phyloP scores from a whole-genome alignment of 2,113 vertebrate genomes.

The Calidris pugnax region DNA sequence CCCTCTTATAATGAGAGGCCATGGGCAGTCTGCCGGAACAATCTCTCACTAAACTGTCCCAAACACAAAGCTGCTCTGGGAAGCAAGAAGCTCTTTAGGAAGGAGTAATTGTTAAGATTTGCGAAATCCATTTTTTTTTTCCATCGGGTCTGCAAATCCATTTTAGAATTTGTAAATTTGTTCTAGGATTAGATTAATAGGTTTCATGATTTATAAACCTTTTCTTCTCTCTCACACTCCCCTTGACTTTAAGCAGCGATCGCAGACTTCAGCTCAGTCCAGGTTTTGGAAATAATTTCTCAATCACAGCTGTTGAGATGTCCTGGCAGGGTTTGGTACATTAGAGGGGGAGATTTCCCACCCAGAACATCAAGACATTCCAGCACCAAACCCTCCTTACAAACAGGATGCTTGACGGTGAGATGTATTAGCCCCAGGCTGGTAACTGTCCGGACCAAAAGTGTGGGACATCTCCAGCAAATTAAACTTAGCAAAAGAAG shows the following conservation, averaged over 20 bases:
- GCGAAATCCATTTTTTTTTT: constrained; percentile 23
- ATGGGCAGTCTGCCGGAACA: not conserved
- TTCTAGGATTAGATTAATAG: constrained; percentile 65
- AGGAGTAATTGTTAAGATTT: constrained; percentile 22
- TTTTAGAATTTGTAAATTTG: constrained; percentile 62
- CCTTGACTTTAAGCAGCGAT: constrained; percentile 4
- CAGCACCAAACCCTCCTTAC: not conserved
- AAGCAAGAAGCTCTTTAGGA: constrained; percentile 33
- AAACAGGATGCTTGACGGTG: not conserved
- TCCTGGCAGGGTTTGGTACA: not conserved
- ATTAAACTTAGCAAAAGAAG: not conserved
- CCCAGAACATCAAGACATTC: not conserved
- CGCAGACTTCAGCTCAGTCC: not conserved
- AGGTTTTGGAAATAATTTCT: not conserved
- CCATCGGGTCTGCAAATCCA: constrained; percentile 20
- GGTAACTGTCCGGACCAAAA: accelerated
- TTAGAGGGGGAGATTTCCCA: not conserved
- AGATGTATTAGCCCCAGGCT: not conserved
- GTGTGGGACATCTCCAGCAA: not conserved
- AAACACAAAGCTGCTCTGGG: constrained; percentile 5
- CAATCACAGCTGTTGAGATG: not conserved
- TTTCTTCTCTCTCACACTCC: not conserved
- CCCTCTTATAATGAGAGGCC: not conserved
- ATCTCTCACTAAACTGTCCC: constrained; percentile 21
- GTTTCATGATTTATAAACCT: constrained; percentile 48